A percentile compares a stretch with the other conserved stretches of the same genome.
These are phyloP conservation scores for Drosophila melanica DNA, from an alignment of 1,140 invertebrate genomes.

Conservation along the genomic window DNA sequence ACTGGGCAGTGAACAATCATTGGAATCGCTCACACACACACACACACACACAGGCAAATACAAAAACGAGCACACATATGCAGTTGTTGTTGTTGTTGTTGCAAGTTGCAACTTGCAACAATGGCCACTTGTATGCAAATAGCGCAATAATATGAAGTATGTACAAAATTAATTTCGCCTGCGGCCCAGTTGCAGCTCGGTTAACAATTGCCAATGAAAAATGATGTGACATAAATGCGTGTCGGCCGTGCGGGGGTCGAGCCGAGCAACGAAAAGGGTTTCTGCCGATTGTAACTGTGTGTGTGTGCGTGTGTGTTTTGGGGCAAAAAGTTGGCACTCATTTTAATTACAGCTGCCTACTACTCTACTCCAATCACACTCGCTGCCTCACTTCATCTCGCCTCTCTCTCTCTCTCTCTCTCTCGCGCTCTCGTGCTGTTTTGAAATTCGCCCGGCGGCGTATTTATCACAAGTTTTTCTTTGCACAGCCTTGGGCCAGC, in stretches of 20 bases:
- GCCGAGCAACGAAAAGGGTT: background rate
- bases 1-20: constrained; percentile 58
- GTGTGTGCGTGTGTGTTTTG: constrained; percentile 1
- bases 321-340: constrained; percentile 69
- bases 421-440: constrained; percentile 47
- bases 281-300: too few relatives aligned
- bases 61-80: too few relatives aligned
- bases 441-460: constrained; percentile 75
- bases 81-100: constrained; percentile 18
- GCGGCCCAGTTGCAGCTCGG: constrained; percentile 51
- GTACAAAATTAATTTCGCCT: constrained; percentile 75
- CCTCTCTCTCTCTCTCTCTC: constrained; percentile 1
- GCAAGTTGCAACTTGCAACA: constrained; percentile 47
- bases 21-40: constrained; percentile 24
- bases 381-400: constrained; percentile 3
- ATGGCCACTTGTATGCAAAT: constrained; percentile 67
- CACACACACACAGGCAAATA: too few relatives aligned
- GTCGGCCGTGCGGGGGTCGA: background rate
- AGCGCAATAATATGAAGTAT: constrained; percentile 76
- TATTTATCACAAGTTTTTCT: constrained; percentile 84
- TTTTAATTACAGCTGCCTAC: constrained; percentile 84
- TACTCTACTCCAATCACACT: constrained; percentile 37
- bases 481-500: constrained; percentile 69
- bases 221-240: constrained; percentile 75
- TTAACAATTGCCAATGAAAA: constrained; percentile 81